Evolutionary conservation across 1,140 invertebrate genomes (phyloP).

Genomic region (honey bee (Apis mellifera)): DNA sequence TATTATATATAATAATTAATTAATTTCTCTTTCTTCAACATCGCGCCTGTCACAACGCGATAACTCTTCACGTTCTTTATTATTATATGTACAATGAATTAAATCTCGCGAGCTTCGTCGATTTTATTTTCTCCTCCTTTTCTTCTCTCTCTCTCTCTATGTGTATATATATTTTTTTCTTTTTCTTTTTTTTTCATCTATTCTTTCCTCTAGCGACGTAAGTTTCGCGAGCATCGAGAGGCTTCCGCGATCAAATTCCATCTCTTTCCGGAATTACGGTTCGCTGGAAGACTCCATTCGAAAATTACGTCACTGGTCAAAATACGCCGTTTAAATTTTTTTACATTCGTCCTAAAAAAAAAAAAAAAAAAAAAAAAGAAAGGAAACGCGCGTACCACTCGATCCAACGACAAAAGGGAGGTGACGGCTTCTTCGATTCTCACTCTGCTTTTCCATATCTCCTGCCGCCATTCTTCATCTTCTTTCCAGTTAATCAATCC

Average conservation of each 20-base stretch:
- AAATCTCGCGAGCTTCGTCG: conserved; percentile 50
- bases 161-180: not conserved
- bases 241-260: conserved; percentile 14
- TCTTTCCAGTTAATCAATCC: too few relatives aligned
- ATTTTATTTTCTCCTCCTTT: not conserved
- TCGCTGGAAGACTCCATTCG: conserved; percentile 1
- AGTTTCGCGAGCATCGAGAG: conserved; percentile 49
- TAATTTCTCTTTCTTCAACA: conserved; percentile 49
- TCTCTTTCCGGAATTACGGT: not conserved
- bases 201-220: conserved; percentile 38
- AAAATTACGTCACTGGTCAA: conserved; percentile 37
- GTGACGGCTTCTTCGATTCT: conserved; percentile 13
- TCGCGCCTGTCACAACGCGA: conserved; percentile 43
- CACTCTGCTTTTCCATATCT: not conserved
- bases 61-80: not conserved
- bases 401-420: conserved; percentile 33
- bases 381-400: not conserved
- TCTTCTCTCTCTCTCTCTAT: not conserved
- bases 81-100: conserved; percentile 63
- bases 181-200: too few relatives aligned
- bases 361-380: not conserved
- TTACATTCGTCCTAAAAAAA: not conserved
- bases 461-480: not conserved
- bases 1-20: conserved; percentile 32
- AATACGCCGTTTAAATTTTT: not conserved